These are phyloP conservation scores for Cheilosia soror DNA, from an alignment of 2,888 invertebrate species.

Conservation along the genomic window DNA sequence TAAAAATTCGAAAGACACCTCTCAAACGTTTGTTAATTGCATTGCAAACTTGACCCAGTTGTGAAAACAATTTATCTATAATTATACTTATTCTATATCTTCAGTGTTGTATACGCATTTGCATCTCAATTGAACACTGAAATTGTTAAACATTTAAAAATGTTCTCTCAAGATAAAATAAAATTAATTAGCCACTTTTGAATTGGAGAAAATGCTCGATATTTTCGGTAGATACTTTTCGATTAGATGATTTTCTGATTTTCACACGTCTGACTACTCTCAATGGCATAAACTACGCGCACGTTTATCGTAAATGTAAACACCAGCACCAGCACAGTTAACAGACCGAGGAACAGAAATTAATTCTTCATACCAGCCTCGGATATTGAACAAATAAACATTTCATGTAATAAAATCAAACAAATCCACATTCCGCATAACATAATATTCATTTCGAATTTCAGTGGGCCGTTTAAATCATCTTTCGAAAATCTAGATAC, in stretches of 20 bases:
- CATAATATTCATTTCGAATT: constrained; percentile 20
- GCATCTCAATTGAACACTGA: constrained; percentile 22
- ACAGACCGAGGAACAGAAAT: constrained; percentile 11
- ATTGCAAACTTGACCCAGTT: constrained; percentile 61
- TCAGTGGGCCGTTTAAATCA: background rate
- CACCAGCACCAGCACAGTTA: constrained; percentile 27
- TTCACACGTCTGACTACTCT: constrained; percentile 52
- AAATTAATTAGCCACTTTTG: constrained; percentile 60
- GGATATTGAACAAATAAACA: constrained; percentile 57
- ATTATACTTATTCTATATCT: constrained; percentile 46
- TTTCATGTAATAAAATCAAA: constrained; percentile 44
- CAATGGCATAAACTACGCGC: constrained; percentile 45
- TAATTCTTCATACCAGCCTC: constrained; percentile 17
- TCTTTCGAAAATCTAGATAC: background rate
- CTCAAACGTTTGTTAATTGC: constrained; percentile 43
- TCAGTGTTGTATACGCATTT: constrained; percentile 22
- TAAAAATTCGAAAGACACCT: constrained; percentile 12
- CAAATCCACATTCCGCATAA: constrained; percentile 19
- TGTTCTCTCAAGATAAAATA: constrained; percentile 53
- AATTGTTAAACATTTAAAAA: constrained; percentile 27
- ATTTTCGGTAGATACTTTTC: constrained; percentile 32
- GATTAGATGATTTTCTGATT: constrained; percentile 39
- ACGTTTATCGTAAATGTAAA: constrained; percentile 51
- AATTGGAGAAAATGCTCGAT: constrained; percentile 11
- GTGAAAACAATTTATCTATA: constrained; percentile 18